Base-by-base conservation (phyloP, 1,140 invertebrate species). In the Metopolophium dirhodum region DNA sequence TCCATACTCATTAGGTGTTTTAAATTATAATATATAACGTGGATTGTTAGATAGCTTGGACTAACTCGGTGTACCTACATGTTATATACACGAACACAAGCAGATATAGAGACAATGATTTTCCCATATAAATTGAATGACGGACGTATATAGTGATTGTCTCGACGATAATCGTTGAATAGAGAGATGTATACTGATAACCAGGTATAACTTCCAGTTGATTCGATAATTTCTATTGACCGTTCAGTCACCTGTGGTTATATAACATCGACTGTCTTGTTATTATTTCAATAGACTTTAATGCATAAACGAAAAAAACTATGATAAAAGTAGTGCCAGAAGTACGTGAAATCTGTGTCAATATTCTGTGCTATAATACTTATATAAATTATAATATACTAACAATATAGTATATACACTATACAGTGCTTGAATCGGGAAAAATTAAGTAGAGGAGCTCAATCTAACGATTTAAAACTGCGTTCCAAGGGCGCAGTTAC, bases 211-310 rank as follows among this genome's bases (percentile, higher is more conserved):
- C 61, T 77, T 14, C 30, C 61, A 77, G 61, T 14, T 20, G n/a
- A 77, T 77, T 77, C 14, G 61, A 77, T 77, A 77, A 77, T 77
- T 77, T 77, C 61, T 77, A 77, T 77, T 77, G 61, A 77, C 61
- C 61, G 7, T 77, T 77, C 61, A 77, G 30, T 77, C 30, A 77
- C 61, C 11, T 23, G 30, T 77, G 14, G n/a, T 77, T 77, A 77
- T 35, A 77, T 77, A 77, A 77, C 61, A n/a, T 2, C 61, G 30
- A n/a, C 30, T 68, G 61, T n/a, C 30, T 68, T 68, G n/a, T 68
- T n/a, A 68, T 68, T 68, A 68, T 68, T 68, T 68, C 30, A 68
- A 68, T n/a, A 18, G 61, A 68, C 30, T 77, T 77, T 7, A 77
- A 77, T 30, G 30, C 14, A 18, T 77, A 77, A 6, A 77, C 14